Evolutionary conservation across 2,797 vertebrate genomes (phyloP).

Genomic region (Pelochelys cantorii): DNA sequence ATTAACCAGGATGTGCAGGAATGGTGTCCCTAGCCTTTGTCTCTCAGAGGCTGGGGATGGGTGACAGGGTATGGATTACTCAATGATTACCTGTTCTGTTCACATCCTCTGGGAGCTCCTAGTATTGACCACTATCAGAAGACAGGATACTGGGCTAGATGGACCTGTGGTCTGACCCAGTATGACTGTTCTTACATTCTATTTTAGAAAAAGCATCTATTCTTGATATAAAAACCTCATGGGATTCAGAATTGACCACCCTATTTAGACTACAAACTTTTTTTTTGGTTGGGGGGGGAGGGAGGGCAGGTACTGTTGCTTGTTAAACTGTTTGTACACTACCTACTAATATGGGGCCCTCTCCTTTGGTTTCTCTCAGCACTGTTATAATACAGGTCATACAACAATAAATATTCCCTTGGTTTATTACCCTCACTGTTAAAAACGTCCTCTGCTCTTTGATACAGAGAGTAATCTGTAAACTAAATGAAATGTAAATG

Average conservation of each 20-base stretch:
- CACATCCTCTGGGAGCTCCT: too few relatives aligned
- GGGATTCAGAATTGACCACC: not conserved
- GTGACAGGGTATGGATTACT: too few relatives aligned
- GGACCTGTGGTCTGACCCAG: too few relatives aligned
- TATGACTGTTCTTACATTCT: too few relatives aligned
- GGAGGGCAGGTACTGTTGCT: not conserved
- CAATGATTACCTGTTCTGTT: too few relatives aligned
- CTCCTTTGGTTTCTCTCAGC: not conserved
- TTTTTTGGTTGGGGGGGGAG: not conserved
- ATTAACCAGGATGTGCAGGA: too few relatives aligned
- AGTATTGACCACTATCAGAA: too few relatives aligned
- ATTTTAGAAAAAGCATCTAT: not conserved
- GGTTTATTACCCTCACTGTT: not conserved
- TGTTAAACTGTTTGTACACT: not conserved
- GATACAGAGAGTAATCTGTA: not conserved
- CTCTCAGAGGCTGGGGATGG: too few relatives aligned
- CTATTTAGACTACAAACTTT: not conserved
- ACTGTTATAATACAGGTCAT: not conserved
- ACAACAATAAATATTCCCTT: not conserved
- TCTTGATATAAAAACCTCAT: not conserved
- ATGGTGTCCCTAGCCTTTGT: too few relatives aligned
- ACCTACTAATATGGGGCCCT: not conserved
- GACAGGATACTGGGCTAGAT: too few relatives aligned
- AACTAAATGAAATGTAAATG: conserved; percentile 1
- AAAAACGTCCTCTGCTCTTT: not conserved